Percentiles rank a stretch among this genome's conserved stretches.
Conservation (phyloP, 2,113 vertebrate genomes). For the Urocolius indicus region DNA sequence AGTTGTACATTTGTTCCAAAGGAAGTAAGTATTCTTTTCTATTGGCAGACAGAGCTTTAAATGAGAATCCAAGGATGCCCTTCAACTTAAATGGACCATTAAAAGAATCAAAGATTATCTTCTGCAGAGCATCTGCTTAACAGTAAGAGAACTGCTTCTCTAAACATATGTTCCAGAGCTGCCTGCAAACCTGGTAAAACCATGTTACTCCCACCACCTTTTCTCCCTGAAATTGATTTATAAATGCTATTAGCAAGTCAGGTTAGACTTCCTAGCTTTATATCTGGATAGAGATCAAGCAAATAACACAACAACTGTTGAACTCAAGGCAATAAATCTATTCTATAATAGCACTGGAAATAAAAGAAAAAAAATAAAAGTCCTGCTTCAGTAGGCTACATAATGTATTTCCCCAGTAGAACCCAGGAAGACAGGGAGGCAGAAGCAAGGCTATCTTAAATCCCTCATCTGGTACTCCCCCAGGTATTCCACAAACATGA, state of each 20-base stretch:
- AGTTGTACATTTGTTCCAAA: not conserved
- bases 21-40: not conserved
- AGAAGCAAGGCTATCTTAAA: not conserved
- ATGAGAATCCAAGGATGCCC: not conserved
- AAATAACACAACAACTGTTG: not conserved
- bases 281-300: conserved; percentile 1
- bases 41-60: not conserved
- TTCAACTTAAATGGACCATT: not conserved
- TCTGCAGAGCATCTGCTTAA: not conserved
- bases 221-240: not conserved
- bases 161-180: not conserved
- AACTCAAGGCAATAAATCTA: not conserved
- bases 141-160: not conserved
- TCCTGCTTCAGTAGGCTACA: not conserved
- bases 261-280: not conserved
- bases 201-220: not conserved
- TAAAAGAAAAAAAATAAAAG: not conserved
- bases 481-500: not conserved
- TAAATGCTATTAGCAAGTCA: not conserved
- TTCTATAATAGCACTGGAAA: not conserved
- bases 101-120: conserved; percentile 9
- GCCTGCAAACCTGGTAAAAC: conserved; percentile 19
- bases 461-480: not conserved
- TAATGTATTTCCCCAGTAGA: rapidly evolving
- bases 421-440: not conserved